phyloP scores from a whole-genome alignment of 2,888 invertebrate genomes.

The Latheticus oryzae region DNA sequence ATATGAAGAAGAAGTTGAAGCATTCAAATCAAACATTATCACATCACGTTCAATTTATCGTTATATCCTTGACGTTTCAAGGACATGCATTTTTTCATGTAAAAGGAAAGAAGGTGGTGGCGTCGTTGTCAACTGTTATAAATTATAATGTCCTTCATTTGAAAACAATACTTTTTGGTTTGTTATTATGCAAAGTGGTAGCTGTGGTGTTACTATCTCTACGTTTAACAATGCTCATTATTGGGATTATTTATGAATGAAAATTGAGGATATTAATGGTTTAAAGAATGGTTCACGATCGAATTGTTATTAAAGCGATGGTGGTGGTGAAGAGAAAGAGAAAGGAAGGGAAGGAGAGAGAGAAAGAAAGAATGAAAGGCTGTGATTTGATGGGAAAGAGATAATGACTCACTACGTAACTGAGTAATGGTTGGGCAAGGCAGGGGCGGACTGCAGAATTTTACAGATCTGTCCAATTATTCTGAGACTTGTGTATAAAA shows the following conservation, averaged over 20 bases:
- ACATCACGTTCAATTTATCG: too few species aligned
- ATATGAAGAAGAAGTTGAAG: too few species aligned
- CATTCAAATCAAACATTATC: too few species aligned
- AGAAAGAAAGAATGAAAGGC: slow-evolving; percentile 11
- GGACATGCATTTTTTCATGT: slow-evolving; percentile 56
- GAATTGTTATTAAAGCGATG: slow-evolving; percentile 9
- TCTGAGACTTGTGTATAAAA: too few species aligned
- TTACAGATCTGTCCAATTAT: too few species aligned
- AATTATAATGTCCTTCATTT: slow-evolving; percentile 49
- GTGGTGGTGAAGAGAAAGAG: slow-evolving; percentile 9
- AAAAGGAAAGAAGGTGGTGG: slow-evolving; percentile 41
- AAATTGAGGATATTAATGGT: slow-evolving; percentile 22
- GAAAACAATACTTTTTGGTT: slow-evolving; percentile 46
- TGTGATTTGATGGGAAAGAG: slow-evolving; percentile 27
- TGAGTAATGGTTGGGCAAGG: background rate
- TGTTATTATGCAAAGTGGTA: slow-evolving; percentile 47
- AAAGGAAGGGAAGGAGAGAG: slow-evolving; percentile 11
- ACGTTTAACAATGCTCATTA: slow-evolving; percentile 31
- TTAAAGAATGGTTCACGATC: background rate
- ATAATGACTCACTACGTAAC: slow-evolving; percentile 21
- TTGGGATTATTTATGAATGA: slow-evolving; percentile 31
- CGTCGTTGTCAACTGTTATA: slow-evolving; percentile 51
- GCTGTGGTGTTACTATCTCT: slow-evolving; percentile 57
- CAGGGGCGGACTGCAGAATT: slow-evolving; percentile 21
- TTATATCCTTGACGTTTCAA: slow-evolving; percentile 52